phyloP scores from a whole-genome alignment of 2,888 invertebrate species.

The Leuctra nigra region DNA sequence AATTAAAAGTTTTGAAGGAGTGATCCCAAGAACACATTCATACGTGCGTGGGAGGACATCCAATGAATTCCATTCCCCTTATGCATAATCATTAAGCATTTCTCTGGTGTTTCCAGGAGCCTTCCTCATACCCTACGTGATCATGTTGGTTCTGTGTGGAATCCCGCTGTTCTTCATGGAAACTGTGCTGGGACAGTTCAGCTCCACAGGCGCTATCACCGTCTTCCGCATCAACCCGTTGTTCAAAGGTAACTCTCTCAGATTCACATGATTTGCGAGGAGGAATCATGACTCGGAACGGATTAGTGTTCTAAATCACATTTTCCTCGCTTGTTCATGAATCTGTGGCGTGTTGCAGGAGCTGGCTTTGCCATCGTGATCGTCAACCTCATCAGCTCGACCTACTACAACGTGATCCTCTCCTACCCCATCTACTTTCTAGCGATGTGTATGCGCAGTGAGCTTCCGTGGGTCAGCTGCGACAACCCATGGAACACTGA shows the following conservation, averaged over 20 bases:
- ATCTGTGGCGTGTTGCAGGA: no score
- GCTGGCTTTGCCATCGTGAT: slow-evolving; percentile 78
- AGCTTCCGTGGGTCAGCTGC: slow-evolving; percentile 73
- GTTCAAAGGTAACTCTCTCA: slow-evolving; percentile 63
- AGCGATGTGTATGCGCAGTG: slow-evolving; percentile 56
- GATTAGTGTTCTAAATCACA: not conserved
- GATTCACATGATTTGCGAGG: no score
- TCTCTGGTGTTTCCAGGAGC: no score
- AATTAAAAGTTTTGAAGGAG: no score
- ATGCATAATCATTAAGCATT: no score
- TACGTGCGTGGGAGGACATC: no score
- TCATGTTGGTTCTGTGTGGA: slow-evolving; percentile 75
- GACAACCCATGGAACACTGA: slow-evolving; percentile 77
- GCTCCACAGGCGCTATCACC: slow-evolving; percentile 72
- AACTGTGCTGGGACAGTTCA: slow-evolving; percentile 77
- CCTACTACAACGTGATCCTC: slow-evolving; percentile 80
- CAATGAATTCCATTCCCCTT: no score
- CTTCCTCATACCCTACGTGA: slow-evolving; percentile 77
- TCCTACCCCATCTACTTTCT: slow-evolving; percentile 80
- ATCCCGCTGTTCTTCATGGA: slow-evolving; percentile 86
- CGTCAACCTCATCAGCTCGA: slow-evolving; percentile 71
- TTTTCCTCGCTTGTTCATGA: no score
- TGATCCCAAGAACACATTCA: no score
- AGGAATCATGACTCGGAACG: no score
- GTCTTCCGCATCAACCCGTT: slow-evolving; percentile 75